Evolutionary conservation across 2,888 invertebrate genomes (phyloP), one percentile per base, ranked within the genome.

Genomic region (Parapristionchus giblindavisi): DNA sequence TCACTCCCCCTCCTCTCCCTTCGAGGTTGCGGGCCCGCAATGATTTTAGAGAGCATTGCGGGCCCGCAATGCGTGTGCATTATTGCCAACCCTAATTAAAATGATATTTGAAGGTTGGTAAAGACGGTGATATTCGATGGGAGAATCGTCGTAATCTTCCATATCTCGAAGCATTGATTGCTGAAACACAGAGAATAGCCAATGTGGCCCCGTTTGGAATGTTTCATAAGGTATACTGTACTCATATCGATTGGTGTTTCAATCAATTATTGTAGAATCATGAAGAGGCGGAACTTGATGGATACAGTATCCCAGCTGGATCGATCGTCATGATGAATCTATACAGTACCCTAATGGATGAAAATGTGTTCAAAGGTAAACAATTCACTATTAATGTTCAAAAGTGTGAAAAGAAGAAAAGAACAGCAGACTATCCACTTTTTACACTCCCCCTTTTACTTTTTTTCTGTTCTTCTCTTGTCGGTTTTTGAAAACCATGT

Each of bases 301-400:
- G 76, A 6, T 73, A 76, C 52, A 52, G 36, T 29, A 72, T 76
- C 27, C 76, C 76, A 6, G 71, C 71, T 17, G 61, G 51, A 32
- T 72, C 76, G 48, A 60, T 61, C 21, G 60, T 76, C 32, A 70
- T 76, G 51, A 72, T 76, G 76, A 76, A 76, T 24, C 72, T 76
- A 27, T 76, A 70, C 70, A 76, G 58, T 40, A 72, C 76, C 1
- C 61, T 76, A 2, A 24, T 52, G 0, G 76, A 76, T 51, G 54
- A 51, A 36, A 38, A 51, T 21, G 48, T 60, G 24, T 76, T 76
- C n/a, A 36, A 24, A 60, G 40, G 72, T 75, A 27, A 1, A 2
- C 21, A 21, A 36, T 48, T 60, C 29, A 17, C 11, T 40, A 29
- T 40, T 56, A 4, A 11, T 29, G 29, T 48, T 65, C 48, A 11